Base-by-base conservation (phyloP, 64 coral and sea anemone species). In the Actinia tenebrosa region DNA sequence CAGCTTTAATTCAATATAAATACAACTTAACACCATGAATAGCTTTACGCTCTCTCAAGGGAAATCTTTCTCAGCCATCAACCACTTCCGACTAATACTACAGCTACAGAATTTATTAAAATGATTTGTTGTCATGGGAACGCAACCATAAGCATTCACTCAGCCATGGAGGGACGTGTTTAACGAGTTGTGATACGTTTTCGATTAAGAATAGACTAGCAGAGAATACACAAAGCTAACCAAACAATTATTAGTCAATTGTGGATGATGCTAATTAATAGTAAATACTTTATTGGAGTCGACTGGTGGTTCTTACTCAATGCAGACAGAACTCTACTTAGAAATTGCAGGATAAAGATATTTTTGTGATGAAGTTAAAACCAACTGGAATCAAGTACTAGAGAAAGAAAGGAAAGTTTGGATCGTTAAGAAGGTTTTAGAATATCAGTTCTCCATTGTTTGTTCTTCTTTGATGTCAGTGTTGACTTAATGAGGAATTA, bases 391-490 rank as follows among this genome's bases (percentile, higher is more conserved):
- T 58, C 56, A 58, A 14, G n/a, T n/a, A 23, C 63, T 66, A 10
- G 7, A 66, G 10, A 4, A 66, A 30, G 23, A 75, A 43, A 75
- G 26, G 25, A 75, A 75, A 42, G 63, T 23, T 66, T 66, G 15
- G 22, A 66, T 66, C 63, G 69, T 7, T 25, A 75, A 5, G 10
- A 75, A 75, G 26, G 69, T 42, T 11, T 37, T 75, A 75, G 11
- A 42, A 30, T 4, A 75, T 75, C 69, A 42, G 69, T 42, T 75
- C 27, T 25, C 3, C n/a, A 42, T 75, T 75, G 27, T 30, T 75
- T 75, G 25, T 30, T 75, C 69, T 75, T 30, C 22, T 71, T 71
- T 71, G 66, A 25, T 71, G 66, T 71, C 69, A n/a, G 69, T 75
- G 27, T 75, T 75, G 69, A 75, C 26, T 75, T 14, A 72, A 43